Conservation (phyloP, 2,797 vertebrate species). For the Erethizon dorsatum region DNA sequence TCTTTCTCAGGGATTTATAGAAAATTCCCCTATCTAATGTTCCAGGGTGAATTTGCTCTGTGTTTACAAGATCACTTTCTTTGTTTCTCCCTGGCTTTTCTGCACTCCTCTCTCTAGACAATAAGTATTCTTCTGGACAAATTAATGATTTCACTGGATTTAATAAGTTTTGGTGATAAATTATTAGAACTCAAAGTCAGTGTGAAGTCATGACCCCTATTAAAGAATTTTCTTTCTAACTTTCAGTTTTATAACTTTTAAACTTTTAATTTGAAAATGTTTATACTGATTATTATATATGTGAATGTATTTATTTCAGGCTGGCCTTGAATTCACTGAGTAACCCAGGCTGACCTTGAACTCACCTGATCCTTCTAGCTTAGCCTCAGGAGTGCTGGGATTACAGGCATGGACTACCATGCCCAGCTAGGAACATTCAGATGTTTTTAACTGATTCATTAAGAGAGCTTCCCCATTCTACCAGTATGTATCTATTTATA, state of each 20-base stretch:
- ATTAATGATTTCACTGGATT: neutral
- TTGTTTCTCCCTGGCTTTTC: neutral
- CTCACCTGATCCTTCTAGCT: neutral
- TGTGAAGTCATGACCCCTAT: neutral
- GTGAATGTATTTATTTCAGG: neutral
- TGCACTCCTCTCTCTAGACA: neutral
- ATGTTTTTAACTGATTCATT: neutral
- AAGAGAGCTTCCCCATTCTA: neutral
- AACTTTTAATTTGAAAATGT: neutral
- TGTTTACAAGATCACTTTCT: neutral
- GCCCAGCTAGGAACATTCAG: neutral
- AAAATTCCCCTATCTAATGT: neutral
- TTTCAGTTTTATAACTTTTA: neutral
- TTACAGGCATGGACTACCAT: neutral
- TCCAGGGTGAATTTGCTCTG: neutral
- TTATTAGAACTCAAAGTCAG: constrained; percentile 7
- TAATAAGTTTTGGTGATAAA: neutral
- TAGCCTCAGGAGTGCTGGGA: neutral
- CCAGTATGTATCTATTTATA: neutral
- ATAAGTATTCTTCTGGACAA: neutral
- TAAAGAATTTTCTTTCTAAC: neutral
- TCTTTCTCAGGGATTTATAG: neutral
- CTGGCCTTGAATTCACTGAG: neutral
- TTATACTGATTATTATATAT: neutral
- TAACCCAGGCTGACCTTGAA: neutral